Base-by-base conservation (phyloP, 2,888 invertebrate species). In the Drosophila yooni region DNA sequence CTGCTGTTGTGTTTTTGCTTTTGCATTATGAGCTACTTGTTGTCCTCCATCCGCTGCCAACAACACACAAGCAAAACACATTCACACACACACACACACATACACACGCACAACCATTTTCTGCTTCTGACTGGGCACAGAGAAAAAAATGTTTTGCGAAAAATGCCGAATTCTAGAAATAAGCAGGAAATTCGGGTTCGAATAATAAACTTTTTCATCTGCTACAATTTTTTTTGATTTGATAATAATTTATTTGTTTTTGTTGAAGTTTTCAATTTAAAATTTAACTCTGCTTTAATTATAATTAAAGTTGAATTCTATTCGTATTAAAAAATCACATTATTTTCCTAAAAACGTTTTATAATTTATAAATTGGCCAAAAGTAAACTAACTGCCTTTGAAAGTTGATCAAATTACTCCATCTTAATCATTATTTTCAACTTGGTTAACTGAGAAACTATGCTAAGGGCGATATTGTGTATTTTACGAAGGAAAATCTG, bases 21-120 rank as follows among this genome's bases (percentile, higher is more conserved):
- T 80, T 78, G 60, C 76, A 76, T 87, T 84, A 90, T 89, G 90
- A 89, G 89, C 91, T 89, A 86, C 85, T 86, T 86, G 85, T 86
- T 89, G 85, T 87, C 76, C 88, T 79, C 76, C 66, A 64, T 76
- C 73, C 81, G 70, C 57, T 54, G 58, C 59, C 59, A 69, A 63
- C 53, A 59, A 56, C 50, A 64, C 60, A 56, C 68, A 59, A 38
- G 58, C 59, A 60, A 31, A 59, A 60, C 57, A 53, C 36, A 34
- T 51, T 48, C 27, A 54, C 54, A 46, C 46, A 36, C 29, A 60
- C 62, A 58, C 46, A 18, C 31, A 40, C 43, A n/a, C 38, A 7
- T 21, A 2, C 4, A 34, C 33, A 31, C 7, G n/a, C n/a, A 51
- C 15, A 29, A 1, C 2, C 7, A 38, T 29, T 11, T 51, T 5